Evolutionary conservation across 2,888 invertebrate species (phyloP).

Genomic region (Phorcus lineatus): DNA sequence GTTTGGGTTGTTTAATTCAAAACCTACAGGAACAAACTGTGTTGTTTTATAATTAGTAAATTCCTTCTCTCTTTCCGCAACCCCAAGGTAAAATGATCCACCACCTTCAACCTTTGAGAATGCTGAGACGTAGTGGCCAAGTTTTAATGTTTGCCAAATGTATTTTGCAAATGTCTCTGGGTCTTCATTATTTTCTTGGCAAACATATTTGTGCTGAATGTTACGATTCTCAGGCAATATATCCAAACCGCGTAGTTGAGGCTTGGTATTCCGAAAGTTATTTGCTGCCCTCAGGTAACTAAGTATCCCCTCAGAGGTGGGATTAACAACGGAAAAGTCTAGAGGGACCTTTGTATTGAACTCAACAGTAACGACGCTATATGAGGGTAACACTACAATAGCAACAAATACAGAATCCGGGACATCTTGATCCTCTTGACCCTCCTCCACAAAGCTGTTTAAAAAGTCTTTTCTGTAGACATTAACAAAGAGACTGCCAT

Average conservation of each 20-base stretch:
- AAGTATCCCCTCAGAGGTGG: background rate
- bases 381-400: background rate
- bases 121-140: background rate
- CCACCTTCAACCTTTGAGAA: background rate
- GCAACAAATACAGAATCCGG: background rate
- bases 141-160: background rate
- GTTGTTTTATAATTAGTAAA: background rate
- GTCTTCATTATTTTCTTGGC: background rate
- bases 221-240: background rate
- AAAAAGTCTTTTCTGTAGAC: background rate
- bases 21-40: no score
- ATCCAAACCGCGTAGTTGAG: background rate
- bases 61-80: background rate
- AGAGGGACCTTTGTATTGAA: background rate
- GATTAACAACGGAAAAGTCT: background rate
- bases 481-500: background rate
- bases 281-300: background rate
- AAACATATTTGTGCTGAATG: background rate
- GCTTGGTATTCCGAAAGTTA: background rate
- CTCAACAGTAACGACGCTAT: background rate
- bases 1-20: background rate
- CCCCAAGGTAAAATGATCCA: background rate
- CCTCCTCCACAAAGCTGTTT: no score
- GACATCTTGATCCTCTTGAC: background rate
- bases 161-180: background rate